These are phyloP conservation scores for Ochlodes sylvanus DNA, from an alignment of 2,888 invertebrate genomes.

Conservation along the genomic window DNA sequence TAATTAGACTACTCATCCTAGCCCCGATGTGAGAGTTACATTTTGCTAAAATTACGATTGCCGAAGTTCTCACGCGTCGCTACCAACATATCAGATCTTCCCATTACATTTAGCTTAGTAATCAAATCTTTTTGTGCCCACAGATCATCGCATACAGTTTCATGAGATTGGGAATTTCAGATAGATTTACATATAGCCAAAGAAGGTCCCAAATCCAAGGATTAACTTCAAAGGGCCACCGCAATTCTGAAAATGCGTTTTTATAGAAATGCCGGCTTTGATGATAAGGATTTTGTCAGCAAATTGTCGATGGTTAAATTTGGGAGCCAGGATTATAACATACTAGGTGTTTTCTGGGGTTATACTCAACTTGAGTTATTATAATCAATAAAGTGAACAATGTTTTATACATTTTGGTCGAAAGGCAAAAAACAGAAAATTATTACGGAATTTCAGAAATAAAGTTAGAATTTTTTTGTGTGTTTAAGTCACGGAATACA, in stretches of 20 bases:
- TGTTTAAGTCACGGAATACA: too few species aligned
- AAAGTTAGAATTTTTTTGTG: too few species aligned
- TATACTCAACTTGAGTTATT: constrained; percentile 42
- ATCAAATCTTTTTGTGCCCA: constrained; percentile 3
- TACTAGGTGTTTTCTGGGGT: constrained; percentile 26
- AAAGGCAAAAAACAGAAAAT: too few species aligned
- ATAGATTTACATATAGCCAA: constrained; percentile 33
- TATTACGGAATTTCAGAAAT: too few species aligned
- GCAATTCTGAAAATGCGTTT: constrained; percentile 80
- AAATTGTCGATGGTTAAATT: constrained; percentile 64
- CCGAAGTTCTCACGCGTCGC: too few species aligned
- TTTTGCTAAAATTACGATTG: too few species aligned
- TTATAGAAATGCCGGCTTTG: constrained; percentile 78
- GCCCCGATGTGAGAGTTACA: too few species aligned
- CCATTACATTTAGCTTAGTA: not conserved
- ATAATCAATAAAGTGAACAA: too few species aligned
- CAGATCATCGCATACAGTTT: constrained; percentile 21
- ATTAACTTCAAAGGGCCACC: constrained; percentile 78
- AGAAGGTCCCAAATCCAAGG: constrained; percentile 67
- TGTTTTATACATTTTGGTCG: too few species aligned
- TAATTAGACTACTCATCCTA: too few species aligned
- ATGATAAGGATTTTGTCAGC: constrained; percentile 74
- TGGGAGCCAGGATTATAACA: constrained; percentile 59
- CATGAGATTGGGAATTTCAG: constrained; percentile 15
- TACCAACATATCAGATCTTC: too few species aligned